phyloP scores from a whole-genome alignment of 2,888 invertebrate species.

The Tetramorium bicarinatum region DNA sequence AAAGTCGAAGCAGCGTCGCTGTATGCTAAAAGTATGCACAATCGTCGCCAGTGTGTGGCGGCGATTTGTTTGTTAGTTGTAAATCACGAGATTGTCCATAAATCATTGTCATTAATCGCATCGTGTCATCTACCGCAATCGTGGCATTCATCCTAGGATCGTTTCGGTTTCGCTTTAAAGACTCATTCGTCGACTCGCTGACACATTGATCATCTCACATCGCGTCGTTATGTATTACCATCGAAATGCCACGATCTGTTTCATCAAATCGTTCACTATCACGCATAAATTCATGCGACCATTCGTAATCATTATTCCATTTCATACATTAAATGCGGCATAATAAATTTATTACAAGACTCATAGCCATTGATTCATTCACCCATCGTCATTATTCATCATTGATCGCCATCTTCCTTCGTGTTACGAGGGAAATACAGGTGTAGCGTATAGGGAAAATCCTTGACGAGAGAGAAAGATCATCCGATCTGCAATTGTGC shows the following conservation, averaged over 20 bases:
- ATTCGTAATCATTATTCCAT: slow-evolving; percentile 56
- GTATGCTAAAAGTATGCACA: slow-evolving; percentile 68
- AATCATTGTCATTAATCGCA: slow-evolving; percentile 56
- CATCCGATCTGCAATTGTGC: slow-evolving; percentile 13
- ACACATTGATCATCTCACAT: slow-evolving; percentile 42
- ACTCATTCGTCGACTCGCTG: slow-evolving; percentile 42
- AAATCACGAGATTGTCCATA: slow-evolving; percentile 51
- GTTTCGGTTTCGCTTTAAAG: slow-evolving; percentile 38
- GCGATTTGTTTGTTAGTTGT: slow-evolving; percentile 52
- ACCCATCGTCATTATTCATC: slow-evolving; percentile 50
- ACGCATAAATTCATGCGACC: slow-evolving; percentile 43
- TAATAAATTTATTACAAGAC: slow-evolving; percentile 58
- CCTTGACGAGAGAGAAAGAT: neutral
- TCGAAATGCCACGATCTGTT: slow-evolving; percentile 53
- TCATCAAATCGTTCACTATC: slow-evolving; percentile 51
- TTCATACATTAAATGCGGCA: slow-evolving; percentile 55
- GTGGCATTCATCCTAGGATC: slow-evolving; percentile 49
- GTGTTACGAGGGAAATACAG: neutral
- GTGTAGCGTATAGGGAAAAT: neutral
- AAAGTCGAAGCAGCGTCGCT: slow-evolving; percentile 57
- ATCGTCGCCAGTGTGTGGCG: slow-evolving; percentile 48
- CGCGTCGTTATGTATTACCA: slow-evolving; percentile 44
- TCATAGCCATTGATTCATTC: slow-evolving; percentile 54
- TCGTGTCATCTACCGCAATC: slow-evolving; percentile 44
- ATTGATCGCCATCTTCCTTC: slow-evolving; percentile 28